These are phyloP conservation scores for Periophthalmodon schlosseri DNA, from an alignment of 2,113 vertebrate species.

Conservation along the genomic window DNA sequence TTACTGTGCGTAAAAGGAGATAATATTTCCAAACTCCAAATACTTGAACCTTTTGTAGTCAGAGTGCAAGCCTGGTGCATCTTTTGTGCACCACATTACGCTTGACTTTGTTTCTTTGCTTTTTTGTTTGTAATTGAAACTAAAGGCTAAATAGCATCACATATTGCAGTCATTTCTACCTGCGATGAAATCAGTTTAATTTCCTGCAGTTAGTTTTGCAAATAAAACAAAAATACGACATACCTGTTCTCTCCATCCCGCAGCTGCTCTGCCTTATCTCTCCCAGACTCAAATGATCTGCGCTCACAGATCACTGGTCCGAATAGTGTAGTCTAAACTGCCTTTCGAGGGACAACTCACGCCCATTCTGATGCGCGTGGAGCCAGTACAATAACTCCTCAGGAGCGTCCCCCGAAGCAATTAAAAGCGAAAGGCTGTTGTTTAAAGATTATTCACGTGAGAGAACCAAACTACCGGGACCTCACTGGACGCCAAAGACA, in stretches of 20 bases:
- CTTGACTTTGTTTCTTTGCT: background rate
- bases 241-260: conserved; percentile 88
- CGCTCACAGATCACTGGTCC: conserved; percentile 67
- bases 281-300: conserved; percentile 55
- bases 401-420: conserved; percentile 33
- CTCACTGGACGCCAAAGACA: conserved; percentile 47
- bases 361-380: conserved; percentile 80
- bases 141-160: background rate
- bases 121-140: background rate
- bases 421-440: conserved; percentile 48
- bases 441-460: conserved; percentile 61
- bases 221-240: conserved; percentile 24
- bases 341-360: conserved; percentile 76
- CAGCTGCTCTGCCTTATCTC: conserved; percentile 61
- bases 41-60: background rate
- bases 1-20: background rate
- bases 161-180: too few relatives aligned
- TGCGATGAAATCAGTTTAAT: background rate
- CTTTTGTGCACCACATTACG: background rate
- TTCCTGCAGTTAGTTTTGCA: conserved; percentile 21
- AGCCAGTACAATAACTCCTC: conserved; percentile 49
- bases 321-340: conserved; percentile 78
- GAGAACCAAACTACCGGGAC: conserved; percentile 30
- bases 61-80: background rate
- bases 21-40: background rate